Conservation (phyloP, 2,797 vertebrate species). For the Fratercula arctica region DNA sequence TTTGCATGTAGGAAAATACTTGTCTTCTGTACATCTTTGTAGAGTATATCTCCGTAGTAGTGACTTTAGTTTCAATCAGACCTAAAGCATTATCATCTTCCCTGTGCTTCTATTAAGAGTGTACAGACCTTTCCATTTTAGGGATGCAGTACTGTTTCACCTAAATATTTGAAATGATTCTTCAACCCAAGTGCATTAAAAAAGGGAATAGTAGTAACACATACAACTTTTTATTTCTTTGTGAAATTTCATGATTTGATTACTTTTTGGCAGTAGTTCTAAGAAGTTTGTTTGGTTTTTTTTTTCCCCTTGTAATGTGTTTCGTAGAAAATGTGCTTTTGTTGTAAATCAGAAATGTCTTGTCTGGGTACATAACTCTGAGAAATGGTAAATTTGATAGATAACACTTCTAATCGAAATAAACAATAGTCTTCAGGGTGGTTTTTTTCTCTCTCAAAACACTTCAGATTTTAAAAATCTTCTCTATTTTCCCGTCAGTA, state of each 20-base stretch:
- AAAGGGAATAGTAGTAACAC: constrained; percentile 79
- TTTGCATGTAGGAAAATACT: background rate
- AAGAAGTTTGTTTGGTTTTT: constrained; percentile 34
- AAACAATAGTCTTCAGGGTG: background rate
- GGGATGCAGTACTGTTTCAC: background rate
- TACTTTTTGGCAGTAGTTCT: constrained; percentile 67
- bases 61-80: background rate
- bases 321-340: constrained; percentile 69
- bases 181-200: constrained; percentile 74
- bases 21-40: background rate
- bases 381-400: background rate
- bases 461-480: background rate
- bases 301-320: constrained; percentile 31
- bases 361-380: background rate
- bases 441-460: background rate
- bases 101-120: background rate
- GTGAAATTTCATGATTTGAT: constrained; percentile 72
- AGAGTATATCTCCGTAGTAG: background rate
- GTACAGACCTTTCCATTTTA: constrained; percentile 1
- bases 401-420: background rate
- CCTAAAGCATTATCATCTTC: background rate
- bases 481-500: background rate
- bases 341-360: constrained; percentile 53
- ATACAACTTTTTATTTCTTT: constrained; percentile 75
- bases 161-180: background rate